A percentile compares a stretch with the other conserved stretches of the same genome.
Evolutionary conservation across 2,797 vertebrate species (phyloP).

Genomic region (Leptatherina wallacei): DNA sequence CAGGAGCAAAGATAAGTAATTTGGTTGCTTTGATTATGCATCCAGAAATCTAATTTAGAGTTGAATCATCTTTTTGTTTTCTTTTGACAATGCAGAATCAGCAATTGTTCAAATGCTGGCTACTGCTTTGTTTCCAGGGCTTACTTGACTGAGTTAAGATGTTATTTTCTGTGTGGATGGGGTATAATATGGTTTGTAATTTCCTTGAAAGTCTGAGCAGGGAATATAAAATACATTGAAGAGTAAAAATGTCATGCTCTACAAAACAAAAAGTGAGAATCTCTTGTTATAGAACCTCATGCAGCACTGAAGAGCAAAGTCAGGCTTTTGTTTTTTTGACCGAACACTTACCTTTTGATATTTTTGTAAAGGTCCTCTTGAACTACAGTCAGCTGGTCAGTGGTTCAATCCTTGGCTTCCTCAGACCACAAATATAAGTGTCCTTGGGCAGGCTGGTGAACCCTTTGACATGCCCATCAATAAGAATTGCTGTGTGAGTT

Average conservation of each 20-base stretch:
- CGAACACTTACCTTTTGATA: neutral
- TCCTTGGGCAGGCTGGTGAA: too few species aligned
- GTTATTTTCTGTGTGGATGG: neutral
- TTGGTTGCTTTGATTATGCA: slow-evolving; percentile 23
- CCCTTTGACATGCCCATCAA: too few species aligned
- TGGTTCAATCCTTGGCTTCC: too few species aligned
- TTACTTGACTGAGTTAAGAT: neutral
- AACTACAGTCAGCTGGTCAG: too few species aligned
- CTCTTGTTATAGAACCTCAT: neutral
- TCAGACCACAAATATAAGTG: too few species aligned
- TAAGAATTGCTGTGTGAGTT: neutral
- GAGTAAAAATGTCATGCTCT: too few species aligned
- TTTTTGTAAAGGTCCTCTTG: too few species aligned
- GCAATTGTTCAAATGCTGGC: slow-evolving; percentile 6
- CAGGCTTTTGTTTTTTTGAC: slow-evolving; percentile 45
- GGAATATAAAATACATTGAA: too few species aligned
- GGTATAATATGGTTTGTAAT: neutral
- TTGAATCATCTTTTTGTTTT: slow-evolving; percentile 18
- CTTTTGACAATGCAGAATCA: slow-evolving; percentile 3
- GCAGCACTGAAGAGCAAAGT: neutral
- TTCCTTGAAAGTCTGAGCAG: slow-evolving; percentile 1
- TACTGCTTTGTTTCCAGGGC: neutral
- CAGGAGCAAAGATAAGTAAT: slow-evolving; percentile 18
- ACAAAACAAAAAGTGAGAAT: neutral
- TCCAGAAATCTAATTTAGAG: slow-evolving; percentile 36